Base-by-base conservation (phyloP, 2,888 invertebrate species). In the Rhagium mordax region DNA sequence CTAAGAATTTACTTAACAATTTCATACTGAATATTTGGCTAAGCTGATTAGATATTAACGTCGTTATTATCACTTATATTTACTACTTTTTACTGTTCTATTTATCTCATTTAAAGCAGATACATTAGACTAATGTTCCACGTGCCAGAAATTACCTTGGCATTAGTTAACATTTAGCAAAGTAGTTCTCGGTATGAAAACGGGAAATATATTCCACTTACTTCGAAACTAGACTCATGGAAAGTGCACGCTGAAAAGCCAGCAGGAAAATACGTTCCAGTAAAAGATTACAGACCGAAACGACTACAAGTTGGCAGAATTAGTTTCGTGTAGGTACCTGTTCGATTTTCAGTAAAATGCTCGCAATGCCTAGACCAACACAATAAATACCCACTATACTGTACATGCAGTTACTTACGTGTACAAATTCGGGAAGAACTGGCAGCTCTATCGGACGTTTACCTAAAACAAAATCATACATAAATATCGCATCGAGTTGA, bases 391-490 rank as follows among this genome's bases (percentile, higher is more conserved):
- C n/a, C n/a, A n/a, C n/a, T n/a, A n/a, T n/a, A n/a, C n/a, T n/a
- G n/a, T 15, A 7, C 10, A 29, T 2, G 33, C 8, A 33, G 18
- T 41, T 33, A 60, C 41, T 33, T 60, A 60, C 60, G 33, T 60
- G 41, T 7, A 18, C 18, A 41, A 18, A 3, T 41, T 29, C 60
- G 33, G 41, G 7, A 1, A 20, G 20, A 10, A 33, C 10, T 33
- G 13, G 33, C 10, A 33, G 33, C 33, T 29, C 41, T 20, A 60
- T 60, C 33, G 27, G 16, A 16, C 6, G 5, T 60, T 60, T 60
- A 60, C 60, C 60, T 60, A 41, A 60, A 60, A 60, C 60, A 60
- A 60, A 41, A 41, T 41, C 4, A 18, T 41, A 20, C 27, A 29
- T 60, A 33, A 60, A 60, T 60, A 41, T 60, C 41, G 15, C 10